phyloP scores from a whole-genome alignment of 2,888 invertebrate species.

The Dryocosmus kuriphilus region DNA sequence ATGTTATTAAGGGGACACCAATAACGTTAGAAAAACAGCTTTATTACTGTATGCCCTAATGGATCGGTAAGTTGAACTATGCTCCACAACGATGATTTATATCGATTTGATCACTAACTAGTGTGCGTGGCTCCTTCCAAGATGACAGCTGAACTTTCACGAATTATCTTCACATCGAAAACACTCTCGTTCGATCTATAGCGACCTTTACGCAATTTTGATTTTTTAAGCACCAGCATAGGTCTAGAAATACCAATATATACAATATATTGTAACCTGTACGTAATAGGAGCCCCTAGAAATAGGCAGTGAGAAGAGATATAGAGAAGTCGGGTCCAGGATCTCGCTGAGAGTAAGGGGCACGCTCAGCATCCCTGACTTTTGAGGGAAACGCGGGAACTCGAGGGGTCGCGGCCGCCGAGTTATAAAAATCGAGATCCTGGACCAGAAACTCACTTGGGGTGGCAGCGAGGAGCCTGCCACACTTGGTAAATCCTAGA shows the following conservation, averaged over 20 bases:
- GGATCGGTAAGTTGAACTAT: conserved; percentile 45
- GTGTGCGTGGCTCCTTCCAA: conserved; percentile 34
- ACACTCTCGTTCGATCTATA: conserved; percentile 2
- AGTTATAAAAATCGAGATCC: no score
- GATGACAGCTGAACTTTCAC: conserved; percentile 38
- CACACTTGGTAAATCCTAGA: no score
- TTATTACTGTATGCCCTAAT: conserved; percentile 66
- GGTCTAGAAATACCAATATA: neutral
- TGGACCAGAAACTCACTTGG: no score
- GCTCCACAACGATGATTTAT: conserved; percentile 53
- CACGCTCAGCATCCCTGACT: no score
- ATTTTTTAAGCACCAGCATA: neutral
- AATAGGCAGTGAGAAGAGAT: no score
- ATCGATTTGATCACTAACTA: conserved; percentile 46
- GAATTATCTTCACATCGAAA: conserved; percentile 11
- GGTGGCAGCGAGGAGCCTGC: no score
- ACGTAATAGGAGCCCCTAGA: no score
- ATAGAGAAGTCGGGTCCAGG: no score
- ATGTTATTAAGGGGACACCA: conserved; percentile 76
- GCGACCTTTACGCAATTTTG: conserved; percentile 10
- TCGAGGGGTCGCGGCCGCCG: no score
- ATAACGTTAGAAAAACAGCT: conserved; percentile 73
- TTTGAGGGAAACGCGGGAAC: no score
- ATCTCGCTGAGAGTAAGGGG: no score
- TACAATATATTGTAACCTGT: no score